Evolutionary conservation across 2,888 invertebrate genomes (phyloP).

Genomic region (Polyommatus iphigenia): DNA sequence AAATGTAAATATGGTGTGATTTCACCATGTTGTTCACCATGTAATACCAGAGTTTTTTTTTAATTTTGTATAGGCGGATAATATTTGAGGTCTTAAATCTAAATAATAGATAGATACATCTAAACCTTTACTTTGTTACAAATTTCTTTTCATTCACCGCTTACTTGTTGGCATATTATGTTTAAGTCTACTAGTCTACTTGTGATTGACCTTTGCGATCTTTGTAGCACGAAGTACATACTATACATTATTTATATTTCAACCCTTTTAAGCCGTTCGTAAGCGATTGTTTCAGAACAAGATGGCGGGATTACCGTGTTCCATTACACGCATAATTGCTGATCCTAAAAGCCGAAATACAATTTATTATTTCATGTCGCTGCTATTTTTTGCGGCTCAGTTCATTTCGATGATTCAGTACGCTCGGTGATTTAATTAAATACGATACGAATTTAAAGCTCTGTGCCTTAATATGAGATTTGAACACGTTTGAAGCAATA

Average conservation of each 20-base stretch:
- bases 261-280: background rate
- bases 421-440: background rate
- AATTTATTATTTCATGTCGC: slow-evolving; percentile 29
- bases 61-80: no score
- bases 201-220: no score
- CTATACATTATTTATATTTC: background rate
- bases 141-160: no score
- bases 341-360: slow-evolving; percentile 33
- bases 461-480: background rate
- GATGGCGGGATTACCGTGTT: slow-evolving; percentile 29
- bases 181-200: no score
- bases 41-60: no score
- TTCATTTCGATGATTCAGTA: background rate
- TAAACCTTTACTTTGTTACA: no score
- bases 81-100: no score
- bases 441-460: background rate
- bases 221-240: background rate
- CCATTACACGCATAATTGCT: slow-evolving; percentile 33
- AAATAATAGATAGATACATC: no score
- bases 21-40: no score
- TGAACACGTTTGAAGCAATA: background rate
- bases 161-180: no score
- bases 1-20: no score
- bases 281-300: background rate
- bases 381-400: slow-evolving; percentile 5